phyloP scores from a whole-genome alignment of 2,797 vertebrate genomes.

The Enteromius thamalakanensis region DNA sequence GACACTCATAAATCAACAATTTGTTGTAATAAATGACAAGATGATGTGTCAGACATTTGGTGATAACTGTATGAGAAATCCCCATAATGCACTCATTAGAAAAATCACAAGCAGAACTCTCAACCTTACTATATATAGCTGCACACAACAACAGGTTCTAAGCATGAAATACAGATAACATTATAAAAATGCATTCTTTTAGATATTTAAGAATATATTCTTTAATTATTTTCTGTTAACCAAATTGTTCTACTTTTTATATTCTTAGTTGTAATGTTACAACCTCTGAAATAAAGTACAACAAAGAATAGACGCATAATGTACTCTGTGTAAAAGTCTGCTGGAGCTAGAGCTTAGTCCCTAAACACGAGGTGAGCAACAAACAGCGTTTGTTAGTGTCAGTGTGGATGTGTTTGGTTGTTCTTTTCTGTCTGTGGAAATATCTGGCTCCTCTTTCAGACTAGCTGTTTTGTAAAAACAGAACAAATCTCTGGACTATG shows the following conservation, averaged over 20 bases:
- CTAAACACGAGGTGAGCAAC: slow-evolving; percentile 64
- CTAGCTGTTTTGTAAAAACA: slow-evolving; percentile 69
- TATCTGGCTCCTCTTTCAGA: slow-evolving; percentile 75
- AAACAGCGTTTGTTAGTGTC: slow-evolving; percentile 72
- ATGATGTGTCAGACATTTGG: slow-evolving; percentile 5
- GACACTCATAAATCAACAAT: not conserved
- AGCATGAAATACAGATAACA: not conserved
- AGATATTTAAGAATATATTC: too few relatives aligned
- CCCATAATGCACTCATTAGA: not conserved
- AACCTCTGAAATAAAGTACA: slow-evolving; percentile 22
- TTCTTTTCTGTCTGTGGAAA: slow-evolving; percentile 75
- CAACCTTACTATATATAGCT: not conserved
- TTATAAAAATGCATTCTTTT: not conserved
- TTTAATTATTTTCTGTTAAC: too few relatives aligned
- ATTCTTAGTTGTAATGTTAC: slow-evolving; percentile 3
- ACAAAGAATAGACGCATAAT: not conserved
- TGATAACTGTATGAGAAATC: not conserved
- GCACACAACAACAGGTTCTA: not conserved
- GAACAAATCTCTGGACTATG: slow-evolving; percentile 47
- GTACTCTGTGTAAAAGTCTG: not conserved
- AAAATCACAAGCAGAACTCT: not conserved
- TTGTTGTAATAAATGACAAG: not conserved
- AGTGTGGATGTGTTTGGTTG: slow-evolving; percentile 66
- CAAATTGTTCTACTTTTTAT: too few relatives aligned
- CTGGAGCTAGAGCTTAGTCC: slow-evolving; percentile 29